Conservation (phyloP, 2,797 vertebrate species). For the Botia almorhae region DNA sequence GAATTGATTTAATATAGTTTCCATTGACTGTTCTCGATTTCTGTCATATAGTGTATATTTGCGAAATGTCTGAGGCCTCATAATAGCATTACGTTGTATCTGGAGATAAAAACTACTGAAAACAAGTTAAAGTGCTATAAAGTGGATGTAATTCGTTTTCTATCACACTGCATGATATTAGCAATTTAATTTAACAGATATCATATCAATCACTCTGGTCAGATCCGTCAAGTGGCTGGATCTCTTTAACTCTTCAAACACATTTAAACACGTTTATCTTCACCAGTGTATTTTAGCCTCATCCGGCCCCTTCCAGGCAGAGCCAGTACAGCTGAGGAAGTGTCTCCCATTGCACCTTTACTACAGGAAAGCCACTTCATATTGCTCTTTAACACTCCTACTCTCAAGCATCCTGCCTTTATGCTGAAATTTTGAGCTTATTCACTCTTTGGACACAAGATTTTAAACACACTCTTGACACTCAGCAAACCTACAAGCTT, state of each 20-base stretch:
- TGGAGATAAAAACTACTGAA: slow-evolving; percentile 13
- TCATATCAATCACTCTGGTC: slow-evolving; percentile 22
- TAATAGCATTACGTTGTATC: slow-evolving; percentile 20
- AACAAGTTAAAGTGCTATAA: slow-evolving; percentile 22
- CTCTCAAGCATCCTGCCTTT: not conserved
- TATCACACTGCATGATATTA: slow-evolving; percentile 19
- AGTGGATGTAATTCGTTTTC: slow-evolving; percentile 20
- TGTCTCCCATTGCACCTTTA: too few species aligned
- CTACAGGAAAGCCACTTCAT: too few species aligned
- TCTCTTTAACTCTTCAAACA: slow-evolving; percentile 1
- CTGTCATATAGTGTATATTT: not conserved
- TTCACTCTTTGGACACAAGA: not conserved
- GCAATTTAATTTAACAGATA: slow-evolving; percentile 1
- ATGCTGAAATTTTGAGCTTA: not conserved
- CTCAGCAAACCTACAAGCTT: too few species aligned
- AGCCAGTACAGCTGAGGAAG: not conserved
- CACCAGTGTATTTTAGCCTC: not conserved
- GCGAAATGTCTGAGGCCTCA: not conserved
- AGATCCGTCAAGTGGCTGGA: not conserved
- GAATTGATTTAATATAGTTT: slow-evolving; percentile 2
- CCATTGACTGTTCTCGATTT: slow-evolving; percentile 8
- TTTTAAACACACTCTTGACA: not conserved
- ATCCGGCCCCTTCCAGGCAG: not conserved
- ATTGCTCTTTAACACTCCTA: not conserved
- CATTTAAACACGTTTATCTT: too few species aligned